These are phyloP conservation scores for Ormyrus labotus DNA, from an alignment of 2,888 invertebrate species.

Conservation along the genomic window DNA sequence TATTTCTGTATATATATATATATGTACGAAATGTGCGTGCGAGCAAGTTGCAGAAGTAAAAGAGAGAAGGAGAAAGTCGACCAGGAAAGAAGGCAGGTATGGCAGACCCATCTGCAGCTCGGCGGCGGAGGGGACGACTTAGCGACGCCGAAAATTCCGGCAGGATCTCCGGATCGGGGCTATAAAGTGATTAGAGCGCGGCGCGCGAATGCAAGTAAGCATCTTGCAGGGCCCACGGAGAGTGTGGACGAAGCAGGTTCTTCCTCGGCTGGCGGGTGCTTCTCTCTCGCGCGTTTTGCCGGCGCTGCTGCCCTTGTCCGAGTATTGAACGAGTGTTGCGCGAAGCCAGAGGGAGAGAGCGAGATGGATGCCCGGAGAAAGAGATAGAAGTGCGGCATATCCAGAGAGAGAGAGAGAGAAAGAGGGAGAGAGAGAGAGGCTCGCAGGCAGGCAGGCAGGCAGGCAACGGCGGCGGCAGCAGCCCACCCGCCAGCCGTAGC, in stretches of 20 bases:
- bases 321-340: slow-evolving; percentile 72
- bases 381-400: slow-evolving; percentile 54
- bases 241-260: neutral
- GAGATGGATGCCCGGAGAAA: slow-evolving; percentile 59
- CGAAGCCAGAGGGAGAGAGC: slow-evolving; percentile 59
- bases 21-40: no score
- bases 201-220: slow-evolving; percentile 9
- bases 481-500: slow-evolving; percentile 64
- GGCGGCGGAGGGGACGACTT: neutral
- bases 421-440: slow-evolving; percentile 59
- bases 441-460: slow-evolving; percentile 61
- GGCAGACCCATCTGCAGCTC: neutral
- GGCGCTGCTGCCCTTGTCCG: slow-evolving; percentile 63
- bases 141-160: neutral
- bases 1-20: no score
- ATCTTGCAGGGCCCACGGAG: neutral
- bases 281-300: slow-evolving; percentile 51
- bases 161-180: neutral
- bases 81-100: neutral
- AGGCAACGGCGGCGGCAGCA: slow-evolving; percentile 62
- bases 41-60: neutral
- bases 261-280: neutral
- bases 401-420: slow-evolving; percentile 55
- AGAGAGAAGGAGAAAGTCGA: neutral
- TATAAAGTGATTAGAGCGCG: neutral